Percentiles rank a stretch among this genome's conserved stretches.
Conservation (phyloP, 2,113 vertebrate species). For the Jaculus jaculus region DNA sequence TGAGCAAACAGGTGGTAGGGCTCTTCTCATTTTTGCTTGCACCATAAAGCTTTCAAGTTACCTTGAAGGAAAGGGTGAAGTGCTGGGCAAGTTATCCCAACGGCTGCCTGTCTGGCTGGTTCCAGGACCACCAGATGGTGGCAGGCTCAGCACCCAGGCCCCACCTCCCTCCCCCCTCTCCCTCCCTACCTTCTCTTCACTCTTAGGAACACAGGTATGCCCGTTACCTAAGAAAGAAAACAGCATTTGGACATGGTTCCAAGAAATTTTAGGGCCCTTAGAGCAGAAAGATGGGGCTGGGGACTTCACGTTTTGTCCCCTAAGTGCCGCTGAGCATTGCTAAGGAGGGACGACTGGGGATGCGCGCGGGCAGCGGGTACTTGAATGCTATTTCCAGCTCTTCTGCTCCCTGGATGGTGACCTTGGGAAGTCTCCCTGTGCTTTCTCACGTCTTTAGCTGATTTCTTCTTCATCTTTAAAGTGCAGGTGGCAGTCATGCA, state of each 20-base stretch:
- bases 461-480: neutral
- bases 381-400: neutral
- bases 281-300: neutral
- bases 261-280: neutral
- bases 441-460: neutral
- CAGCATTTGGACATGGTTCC: neutral
- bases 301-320: neutral
- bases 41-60: neutral
- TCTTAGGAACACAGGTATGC: neutral
- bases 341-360: accelerated
- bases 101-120: neutral
- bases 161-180: too few relatives aligned
- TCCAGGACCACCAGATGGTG: accelerated
- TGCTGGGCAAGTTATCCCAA: neutral
- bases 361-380: neutral
- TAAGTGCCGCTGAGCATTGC: neutral
- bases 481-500: conserved; percentile 61
- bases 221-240: neutral
- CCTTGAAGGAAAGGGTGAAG: neutral
- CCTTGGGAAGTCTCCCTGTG: conserved; percentile 32
- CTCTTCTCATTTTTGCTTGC: neutral
- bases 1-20: neutral
- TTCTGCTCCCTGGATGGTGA: conserved; percentile 18
- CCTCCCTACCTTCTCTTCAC: accelerated
- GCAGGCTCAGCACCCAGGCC: accelerated